A percentile compares a stretch with the other conserved stretches of the same genome.
Evolutionary conservation across 1,140 invertebrate species (phyloP).

Genomic region (Ganaspis sp.): DNA sequence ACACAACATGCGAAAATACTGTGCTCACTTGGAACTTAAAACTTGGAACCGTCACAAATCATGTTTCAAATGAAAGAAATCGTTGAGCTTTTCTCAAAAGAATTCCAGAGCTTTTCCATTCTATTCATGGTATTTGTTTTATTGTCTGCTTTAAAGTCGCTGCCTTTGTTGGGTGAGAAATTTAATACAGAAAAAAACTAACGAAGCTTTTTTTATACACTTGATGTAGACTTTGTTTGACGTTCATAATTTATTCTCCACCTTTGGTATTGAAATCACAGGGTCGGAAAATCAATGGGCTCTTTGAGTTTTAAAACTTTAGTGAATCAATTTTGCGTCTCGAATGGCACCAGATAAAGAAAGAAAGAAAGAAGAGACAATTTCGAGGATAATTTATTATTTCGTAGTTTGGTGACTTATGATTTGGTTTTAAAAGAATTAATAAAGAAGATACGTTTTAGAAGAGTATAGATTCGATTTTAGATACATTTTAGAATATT

Average conservation of each 20-base stretch:
- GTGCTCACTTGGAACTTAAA: neutral
- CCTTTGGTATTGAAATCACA: constrained; percentile 25
- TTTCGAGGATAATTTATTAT: too few relatives aligned
- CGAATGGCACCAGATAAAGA: neutral
- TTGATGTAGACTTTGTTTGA: constrained; percentile 4
- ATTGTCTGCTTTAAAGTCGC: neutral
- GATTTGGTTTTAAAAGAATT: too few relatives aligned
- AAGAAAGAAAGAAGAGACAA: neutral
- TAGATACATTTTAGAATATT: too few relatives aligned
- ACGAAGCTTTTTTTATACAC: neutral
- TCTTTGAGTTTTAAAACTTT: neutral
- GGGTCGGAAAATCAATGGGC: constrained; percentile 2
- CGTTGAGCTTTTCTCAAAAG: neutral
- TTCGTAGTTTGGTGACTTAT: too few relatives aligned
- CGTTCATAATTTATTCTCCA: constrained; percentile 20
- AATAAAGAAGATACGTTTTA: too few relatives aligned
- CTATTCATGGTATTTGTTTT: neutral
- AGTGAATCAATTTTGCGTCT: neutral
- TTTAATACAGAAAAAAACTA: constrained; percentile 1
- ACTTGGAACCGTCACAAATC: constrained; percentile 1
- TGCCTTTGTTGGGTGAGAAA: neutral
- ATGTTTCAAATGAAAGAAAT: constrained; percentile 7
- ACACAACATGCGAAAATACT: neutral
- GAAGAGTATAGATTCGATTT: too few relatives aligned
- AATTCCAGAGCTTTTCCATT: constrained; percentile 1